Evolutionary conservation across 2,113 vertebrate genomes (phyloP), one percentile per base, ranked within the genome.

Genomic region (Festucalex cinctus): DNA sequence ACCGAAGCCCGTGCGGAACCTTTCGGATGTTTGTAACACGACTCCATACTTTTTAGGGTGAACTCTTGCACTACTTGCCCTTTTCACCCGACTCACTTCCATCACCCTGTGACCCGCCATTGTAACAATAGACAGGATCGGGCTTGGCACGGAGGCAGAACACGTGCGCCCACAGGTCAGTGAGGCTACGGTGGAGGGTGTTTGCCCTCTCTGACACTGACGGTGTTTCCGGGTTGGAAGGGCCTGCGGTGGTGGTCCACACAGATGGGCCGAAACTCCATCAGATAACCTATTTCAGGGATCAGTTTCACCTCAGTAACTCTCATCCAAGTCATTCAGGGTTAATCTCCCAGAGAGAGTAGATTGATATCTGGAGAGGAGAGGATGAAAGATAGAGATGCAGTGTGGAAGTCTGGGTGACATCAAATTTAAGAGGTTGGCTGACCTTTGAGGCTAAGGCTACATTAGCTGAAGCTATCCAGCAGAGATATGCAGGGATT

Each of bases 201-300:
- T 60, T 32, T 82, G 85, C 91, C 90, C 90, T 92, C 90, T 92
- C 81, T 84, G 89, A 93, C 92, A 91, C 91, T 84, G 83, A 83
- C 85, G 71, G 91, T 89, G 91, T 94, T 89, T 85, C 71, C 78
- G 76, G 83, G 91, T 92, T 92, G 90, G 58, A 62, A 65, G 57
- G 89, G 80, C 67, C 84, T 91, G 87, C 70, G 87, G 72, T 76
- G 95, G 94, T 95, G 95, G 95, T 95, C 94, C 72, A 70, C 67
- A 16, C 67, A 83, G 71, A 87, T 86, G 89, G 89, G 62, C 86
- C 70, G 77, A 73, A 88, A 90, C 88, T 87, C 85, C 83, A 89
- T 86, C 79, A 83, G 84, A 92, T 91, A 93, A 78, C 86, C 88
- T 89, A 87, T 89, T 73, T 84, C 66, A 71, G 81, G 85, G 80